phyloP scores from a whole-genome alignment of 2,797 vertebrate genomes.

The Tangara arthus region DNA sequence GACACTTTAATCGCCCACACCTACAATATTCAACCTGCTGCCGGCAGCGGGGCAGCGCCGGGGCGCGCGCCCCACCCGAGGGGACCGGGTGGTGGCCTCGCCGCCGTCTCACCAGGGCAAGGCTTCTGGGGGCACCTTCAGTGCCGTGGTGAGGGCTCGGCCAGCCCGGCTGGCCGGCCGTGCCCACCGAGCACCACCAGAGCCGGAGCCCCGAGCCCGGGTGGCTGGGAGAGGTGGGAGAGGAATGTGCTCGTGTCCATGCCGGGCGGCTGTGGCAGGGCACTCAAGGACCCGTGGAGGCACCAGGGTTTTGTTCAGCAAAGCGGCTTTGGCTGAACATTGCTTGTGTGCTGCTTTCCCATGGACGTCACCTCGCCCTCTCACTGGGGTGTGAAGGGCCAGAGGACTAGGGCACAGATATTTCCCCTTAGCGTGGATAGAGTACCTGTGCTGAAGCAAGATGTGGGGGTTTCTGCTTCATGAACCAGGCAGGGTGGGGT shows the following conservation, averaged over 20 bases:
- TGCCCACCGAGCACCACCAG: accelerated
- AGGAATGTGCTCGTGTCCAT: accelerated
- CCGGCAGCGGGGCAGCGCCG: conserved; percentile 90
- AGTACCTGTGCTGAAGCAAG: neutral
- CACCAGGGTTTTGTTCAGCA: neutral
- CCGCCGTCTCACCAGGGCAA: neutral
- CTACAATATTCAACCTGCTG: conserved; percentile 99
- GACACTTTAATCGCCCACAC: conserved; percentile 98
- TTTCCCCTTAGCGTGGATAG: accelerated
- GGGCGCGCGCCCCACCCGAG: conserved; percentile 79
- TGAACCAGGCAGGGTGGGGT: no score
- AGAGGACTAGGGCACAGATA: accelerated
- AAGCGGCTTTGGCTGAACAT: neutral
- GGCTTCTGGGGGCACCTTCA: neutral
- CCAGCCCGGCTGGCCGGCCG: accelerated
- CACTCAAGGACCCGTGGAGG: accelerated
- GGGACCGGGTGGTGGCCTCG: neutral
- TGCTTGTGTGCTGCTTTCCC: accelerated
- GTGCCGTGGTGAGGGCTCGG: neutral
- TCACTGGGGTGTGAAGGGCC: accelerated
- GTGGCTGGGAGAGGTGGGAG: no score
- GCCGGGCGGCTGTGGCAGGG: neutral
- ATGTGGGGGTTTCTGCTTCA: accelerated
- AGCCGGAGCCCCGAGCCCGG: neutral
- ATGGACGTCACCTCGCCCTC: accelerated